A percentile compares a stretch with the other conserved stretches of the same genome.
Evolutionary conservation across 2,888 invertebrate species (phyloP).

Genomic region (Cyrtodaria siliqua): DNA sequence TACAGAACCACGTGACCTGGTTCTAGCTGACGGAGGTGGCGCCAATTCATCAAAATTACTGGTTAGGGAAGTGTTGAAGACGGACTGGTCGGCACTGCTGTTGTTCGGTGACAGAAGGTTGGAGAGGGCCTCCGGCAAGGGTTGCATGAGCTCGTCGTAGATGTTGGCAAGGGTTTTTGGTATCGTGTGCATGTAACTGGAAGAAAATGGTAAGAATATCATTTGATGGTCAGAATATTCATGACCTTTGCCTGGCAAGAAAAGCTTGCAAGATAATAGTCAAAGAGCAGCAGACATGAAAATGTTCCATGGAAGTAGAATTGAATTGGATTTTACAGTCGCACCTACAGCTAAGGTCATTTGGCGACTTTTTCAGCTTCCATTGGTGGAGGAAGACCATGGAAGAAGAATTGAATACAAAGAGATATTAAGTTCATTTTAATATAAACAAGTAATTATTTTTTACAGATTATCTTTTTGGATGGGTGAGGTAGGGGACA

Average conservation of each 20-base stretch:
- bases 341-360: no score
- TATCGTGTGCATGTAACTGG: slow-evolving; percentile 73
- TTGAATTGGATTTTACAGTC: no score
- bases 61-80: slow-evolving; percentile 50
- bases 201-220: background rate
- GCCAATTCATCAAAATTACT: slow-evolving; percentile 26
- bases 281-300: background rate
- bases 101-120: slow-evolving; percentile 70
- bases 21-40: slow-evolving; percentile 51
- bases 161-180: slow-evolving; percentile 74
- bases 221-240: background rate
- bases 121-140: slow-evolving; percentile 73
- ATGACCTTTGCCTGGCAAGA: background rate
- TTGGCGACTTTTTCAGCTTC: no score
- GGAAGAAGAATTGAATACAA: no score
- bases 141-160: slow-evolving; percentile 81
- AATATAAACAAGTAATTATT: no score
- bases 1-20: slow-evolving; percentile 54
- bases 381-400: no score
- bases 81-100: slow-evolving; percentile 63
- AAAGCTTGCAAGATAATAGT: no score
- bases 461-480: no score
- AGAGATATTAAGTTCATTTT: no score
- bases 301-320: no score
- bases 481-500: no score